Conservation (phyloP, 2,113 vertebrate species). For the Accipiter cooperii region DNA sequence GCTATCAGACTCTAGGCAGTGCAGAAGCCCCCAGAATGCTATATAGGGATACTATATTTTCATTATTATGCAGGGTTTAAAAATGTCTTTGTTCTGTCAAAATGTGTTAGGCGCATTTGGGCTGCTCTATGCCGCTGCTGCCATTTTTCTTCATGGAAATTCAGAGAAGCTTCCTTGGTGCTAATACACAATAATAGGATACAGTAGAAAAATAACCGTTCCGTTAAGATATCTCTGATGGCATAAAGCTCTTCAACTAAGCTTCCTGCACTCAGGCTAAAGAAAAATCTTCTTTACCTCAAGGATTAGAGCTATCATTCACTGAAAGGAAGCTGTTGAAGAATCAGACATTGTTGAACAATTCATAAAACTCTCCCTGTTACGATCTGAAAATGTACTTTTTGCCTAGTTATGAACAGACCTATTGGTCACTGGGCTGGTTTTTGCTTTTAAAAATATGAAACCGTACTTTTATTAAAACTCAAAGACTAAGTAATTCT, state of each 20-base stretch:
- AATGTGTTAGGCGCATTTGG: background rate
- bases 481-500: background rate
- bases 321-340: background rate
- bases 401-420: background rate
- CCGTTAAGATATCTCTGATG: background rate
- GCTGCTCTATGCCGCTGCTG: background rate
- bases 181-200: background rate
- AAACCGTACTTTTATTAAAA: background rate
- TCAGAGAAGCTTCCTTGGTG: background rate
- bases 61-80: background rate
- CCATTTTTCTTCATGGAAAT: background rate
- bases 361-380: background rate
- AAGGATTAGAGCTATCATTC: background rate
- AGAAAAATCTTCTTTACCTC: background rate
- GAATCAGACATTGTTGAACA: background rate
- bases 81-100: background rate
- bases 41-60: background rate
- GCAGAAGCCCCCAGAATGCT: background rate
- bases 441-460: background rate
- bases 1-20: background rate
- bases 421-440: background rate
- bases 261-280: background rate
- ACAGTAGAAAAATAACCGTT: background rate
- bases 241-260: background rate
- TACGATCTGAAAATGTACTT: background rate